These are phyloP conservation scores for Onychomys leucogaster DNA, from an alignment of 2,797 vertebrate genomes.

Conservation along the genomic window DNA sequence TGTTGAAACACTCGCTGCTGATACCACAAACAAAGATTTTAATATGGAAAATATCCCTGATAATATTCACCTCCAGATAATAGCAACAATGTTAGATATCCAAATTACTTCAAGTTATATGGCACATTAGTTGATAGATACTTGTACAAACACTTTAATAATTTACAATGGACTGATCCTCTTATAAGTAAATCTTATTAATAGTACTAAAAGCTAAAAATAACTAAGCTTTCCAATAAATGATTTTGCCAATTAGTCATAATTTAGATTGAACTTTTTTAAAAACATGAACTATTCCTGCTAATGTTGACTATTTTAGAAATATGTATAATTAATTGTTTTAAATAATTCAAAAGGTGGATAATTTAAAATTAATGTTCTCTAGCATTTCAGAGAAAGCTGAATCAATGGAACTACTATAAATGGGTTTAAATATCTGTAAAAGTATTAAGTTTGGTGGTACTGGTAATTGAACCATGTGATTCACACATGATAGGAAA, in stretches of 20 bases:
- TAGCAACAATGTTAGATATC: background rate
- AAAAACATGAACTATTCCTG: conserved; percentile 54
- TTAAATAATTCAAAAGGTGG: conserved; percentile 54
- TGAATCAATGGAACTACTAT: background rate
- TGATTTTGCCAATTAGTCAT: conserved; percentile 4
- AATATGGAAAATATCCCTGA: background rate
- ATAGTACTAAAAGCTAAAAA: background rate
- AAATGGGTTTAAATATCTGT: background rate
- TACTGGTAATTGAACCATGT: background rate
- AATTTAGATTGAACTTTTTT: conserved; percentile 34
- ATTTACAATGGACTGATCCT: conserved; percentile 38
- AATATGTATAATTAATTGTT: conserved; percentile 52
- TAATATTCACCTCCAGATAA: background rate
- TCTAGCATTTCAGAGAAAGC: background rate
- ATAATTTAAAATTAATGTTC: conserved; percentile 61
- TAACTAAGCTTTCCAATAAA: conserved; percentile 60
- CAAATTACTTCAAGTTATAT: conserved; percentile 26
- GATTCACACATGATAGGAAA: background rate
- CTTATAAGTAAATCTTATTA: conserved; percentile 45
- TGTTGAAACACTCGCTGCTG: background rate
- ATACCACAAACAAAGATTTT: background rate
- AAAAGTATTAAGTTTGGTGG: background rate
- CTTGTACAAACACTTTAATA: conserved; percentile 59
- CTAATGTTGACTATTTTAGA: conserved; percentile 25
- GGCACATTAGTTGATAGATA: background rate